Evolutionary conservation across 2,797 vertebrate species (phyloP).

Genomic region (Microtus agrestis): DNA sequence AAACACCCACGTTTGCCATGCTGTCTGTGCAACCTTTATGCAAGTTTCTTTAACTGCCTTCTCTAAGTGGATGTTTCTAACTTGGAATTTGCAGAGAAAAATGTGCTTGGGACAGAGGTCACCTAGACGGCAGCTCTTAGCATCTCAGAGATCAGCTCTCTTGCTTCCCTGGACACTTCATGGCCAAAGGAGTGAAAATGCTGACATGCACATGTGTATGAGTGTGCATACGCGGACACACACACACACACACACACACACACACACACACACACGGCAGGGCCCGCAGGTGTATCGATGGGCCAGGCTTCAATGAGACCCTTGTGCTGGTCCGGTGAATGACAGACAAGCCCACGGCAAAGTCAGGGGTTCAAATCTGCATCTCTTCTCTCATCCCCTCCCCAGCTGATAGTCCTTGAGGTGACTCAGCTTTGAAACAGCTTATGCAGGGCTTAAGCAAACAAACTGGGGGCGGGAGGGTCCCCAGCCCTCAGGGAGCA

Average conservation of each 20-base stretch:
- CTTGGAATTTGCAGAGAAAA: not conserved
- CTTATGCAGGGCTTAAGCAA: slow-evolving; percentile 59
- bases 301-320: not conserved
- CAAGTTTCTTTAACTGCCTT: not conserved
- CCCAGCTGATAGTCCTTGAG: not conserved
- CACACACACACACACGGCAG: not conserved
- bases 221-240: too few species aligned
- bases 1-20: not conserved
- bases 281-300: not conserved
- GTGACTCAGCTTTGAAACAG: slow-evolving; percentile 28
- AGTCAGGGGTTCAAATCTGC: not conserved
- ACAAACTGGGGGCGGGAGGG: slow-evolving; percentile 39
- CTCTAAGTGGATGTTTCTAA: not conserved
- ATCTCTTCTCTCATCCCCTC: not conserved
- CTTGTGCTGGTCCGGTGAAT: not conserved
- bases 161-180: not conserved
- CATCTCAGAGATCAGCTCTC: not conserved
- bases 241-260: too few species aligned
- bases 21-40: too few species aligned
- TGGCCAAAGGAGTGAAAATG: not conserved
- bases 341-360: not conserved
- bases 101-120: not conserved
- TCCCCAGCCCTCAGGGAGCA: not conserved
- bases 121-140: not conserved
- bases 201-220: not conserved